These are phyloP conservation scores for Heptranchias perlo DNA, from an alignment of 2,113 vertebrate species.

Conservation along the genomic window DNA sequence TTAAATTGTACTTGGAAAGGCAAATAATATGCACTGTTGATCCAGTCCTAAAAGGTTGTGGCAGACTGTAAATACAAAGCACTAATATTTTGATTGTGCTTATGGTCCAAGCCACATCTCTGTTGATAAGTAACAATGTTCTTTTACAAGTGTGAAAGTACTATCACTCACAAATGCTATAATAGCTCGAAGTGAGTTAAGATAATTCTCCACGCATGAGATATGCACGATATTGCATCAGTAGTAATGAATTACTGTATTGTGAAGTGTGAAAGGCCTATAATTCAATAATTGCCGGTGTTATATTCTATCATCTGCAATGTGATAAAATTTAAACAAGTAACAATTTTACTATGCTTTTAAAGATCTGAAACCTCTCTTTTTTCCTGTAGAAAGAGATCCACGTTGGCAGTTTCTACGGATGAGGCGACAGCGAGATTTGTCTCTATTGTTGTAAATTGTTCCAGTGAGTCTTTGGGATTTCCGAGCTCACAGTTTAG, in stretches of 20 bases:
- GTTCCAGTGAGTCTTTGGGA: not conserved
- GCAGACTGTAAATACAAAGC: not conserved
- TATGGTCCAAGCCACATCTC: not conserved
- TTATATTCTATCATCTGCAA: not conserved
- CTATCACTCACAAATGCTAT: not conserved
- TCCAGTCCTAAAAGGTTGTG: not conserved
- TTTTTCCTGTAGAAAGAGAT: not conserved
- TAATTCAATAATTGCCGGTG: not conserved
- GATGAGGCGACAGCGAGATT: too few species aligned
- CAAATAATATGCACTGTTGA: constrained; percentile 28
- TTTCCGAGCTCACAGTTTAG: not conserved
- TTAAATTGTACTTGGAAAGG: not conserved
- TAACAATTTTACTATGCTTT: not conserved
- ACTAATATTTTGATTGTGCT: not conserved
- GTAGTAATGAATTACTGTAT: not conserved
- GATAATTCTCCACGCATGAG: not conserved
- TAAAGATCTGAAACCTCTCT: not conserved
- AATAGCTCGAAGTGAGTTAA: not conserved
- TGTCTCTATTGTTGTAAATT: too few species aligned
- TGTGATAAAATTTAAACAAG: not conserved
- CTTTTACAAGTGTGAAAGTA: not conserved
- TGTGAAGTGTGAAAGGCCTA: not conserved
- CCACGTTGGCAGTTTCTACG: not conserved
- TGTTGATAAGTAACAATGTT: constrained; percentile 11
- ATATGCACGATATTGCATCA: not conserved